A percentile compares a stretch with the other conserved stretches of the same genome.
Evolutionary conservation across 1,140 invertebrate species (phyloP).

Genomic region (Leguminivora glycinivorella): DNA sequence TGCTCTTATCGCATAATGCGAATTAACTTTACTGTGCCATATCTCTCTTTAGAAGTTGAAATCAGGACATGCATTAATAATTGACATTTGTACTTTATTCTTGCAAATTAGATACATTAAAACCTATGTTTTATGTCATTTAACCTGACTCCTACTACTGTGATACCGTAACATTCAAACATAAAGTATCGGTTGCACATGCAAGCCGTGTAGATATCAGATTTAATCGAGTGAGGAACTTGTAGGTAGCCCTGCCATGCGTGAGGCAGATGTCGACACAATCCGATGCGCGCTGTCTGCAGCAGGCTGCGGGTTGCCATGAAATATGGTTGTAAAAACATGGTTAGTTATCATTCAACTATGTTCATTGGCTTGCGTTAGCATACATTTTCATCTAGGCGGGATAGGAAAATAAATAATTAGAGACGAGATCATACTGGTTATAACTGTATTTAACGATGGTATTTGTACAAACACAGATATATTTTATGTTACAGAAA

Average conservation of each 20-base stretch:
- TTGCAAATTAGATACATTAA: too few species aligned
- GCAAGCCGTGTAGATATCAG: conserved; percentile 10
- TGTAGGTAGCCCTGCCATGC: conserved; percentile 5
- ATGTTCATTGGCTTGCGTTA: neutral
- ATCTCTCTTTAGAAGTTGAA: too few species aligned
- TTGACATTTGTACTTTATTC: too few species aligned
- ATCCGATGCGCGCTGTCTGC: conserved; percentile 3
- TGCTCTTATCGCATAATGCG: too few species aligned
- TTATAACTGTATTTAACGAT: too few species aligned
- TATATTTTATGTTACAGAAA: too few species aligned
- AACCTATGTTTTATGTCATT: neutral
- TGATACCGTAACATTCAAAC: neutral
- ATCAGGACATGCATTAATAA: too few species aligned
- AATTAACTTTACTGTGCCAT: too few species aligned
- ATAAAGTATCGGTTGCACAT: conserved; percentile 1
- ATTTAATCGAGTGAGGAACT: conserved; percentile 21
- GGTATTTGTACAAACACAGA: too few species aligned
- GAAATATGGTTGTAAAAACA: conserved; percentile 6
- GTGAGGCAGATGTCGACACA: conserved; percentile 19
- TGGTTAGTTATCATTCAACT: neutral
- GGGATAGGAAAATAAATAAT: neutral
- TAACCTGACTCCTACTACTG: neutral
- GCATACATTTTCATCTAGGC: neutral
- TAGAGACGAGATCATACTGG: neutral
- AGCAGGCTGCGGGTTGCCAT: neutral